Percentiles rank a stretch among this genome's conserved stretches.
Conservation (phyloP, 2,888 invertebrate genomes). For the Odontocolon sp. region DNA sequence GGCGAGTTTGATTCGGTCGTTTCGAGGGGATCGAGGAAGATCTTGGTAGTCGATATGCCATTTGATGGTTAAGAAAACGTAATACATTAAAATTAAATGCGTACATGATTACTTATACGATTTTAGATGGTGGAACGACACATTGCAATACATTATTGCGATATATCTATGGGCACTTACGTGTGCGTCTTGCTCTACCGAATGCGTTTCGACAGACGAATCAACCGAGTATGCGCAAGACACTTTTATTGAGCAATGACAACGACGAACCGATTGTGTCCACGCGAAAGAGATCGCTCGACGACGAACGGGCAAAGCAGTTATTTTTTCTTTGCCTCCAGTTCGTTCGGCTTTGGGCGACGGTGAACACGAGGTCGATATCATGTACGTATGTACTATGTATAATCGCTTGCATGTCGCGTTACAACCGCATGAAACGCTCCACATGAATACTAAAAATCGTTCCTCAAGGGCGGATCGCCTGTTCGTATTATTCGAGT, state of each 20-base stretch:
- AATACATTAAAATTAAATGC: background rate
- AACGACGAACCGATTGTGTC: slow-evolving; percentile 43
- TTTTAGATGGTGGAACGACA: slow-evolving; percentile 32
- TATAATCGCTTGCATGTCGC: slow-evolving; percentile 56
- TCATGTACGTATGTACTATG: slow-evolving; percentile 39
- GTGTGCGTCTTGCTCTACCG: slow-evolving; percentile 17
- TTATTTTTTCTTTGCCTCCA: slow-evolving; percentile 10
- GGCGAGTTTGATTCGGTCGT: slow-evolving; percentile 2
- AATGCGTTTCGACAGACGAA: slow-evolving; percentile 37
- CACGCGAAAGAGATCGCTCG: slow-evolving; percentile 33
- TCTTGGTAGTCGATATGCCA: slow-evolving; percentile 7
- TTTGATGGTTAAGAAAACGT: background rate
- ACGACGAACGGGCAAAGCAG: too few species aligned
- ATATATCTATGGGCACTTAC: slow-evolving; percentile 8
- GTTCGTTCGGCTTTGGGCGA: slow-evolving; percentile 16
- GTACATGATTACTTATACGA: slow-evolving; percentile 16
- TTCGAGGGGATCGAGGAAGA: slow-evolving; percentile 17
- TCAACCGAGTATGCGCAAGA: slow-evolving; percentile 1
- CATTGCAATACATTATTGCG: slow-evolving; percentile 43
- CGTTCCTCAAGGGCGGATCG: slow-evolving; percentile 67
- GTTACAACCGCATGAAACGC: slow-evolving; percentile 58
- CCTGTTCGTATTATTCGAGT: slow-evolving; percentile 1
- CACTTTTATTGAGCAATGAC: slow-evolving; percentile 24
- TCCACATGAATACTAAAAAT: slow-evolving; percentile 71
- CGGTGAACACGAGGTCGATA: slow-evolving; percentile 43